Conservation (phyloP, 1,140 invertebrate genomes). For the Contarinia nasturtii region DNA sequence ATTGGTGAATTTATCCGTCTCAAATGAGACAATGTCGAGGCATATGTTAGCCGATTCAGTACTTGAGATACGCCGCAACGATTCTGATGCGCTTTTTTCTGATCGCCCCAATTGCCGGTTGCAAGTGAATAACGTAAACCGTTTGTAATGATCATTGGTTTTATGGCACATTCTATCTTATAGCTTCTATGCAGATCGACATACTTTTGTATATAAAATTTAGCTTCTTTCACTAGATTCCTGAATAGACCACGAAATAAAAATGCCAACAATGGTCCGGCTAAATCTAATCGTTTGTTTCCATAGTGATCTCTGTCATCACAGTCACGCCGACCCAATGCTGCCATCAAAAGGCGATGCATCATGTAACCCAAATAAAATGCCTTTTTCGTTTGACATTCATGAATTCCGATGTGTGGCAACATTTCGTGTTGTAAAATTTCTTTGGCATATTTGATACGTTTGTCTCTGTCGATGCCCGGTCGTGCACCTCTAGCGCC, state of each 20-base stretch:
- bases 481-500: slow-evolving; percentile 88
- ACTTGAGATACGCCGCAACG: slow-evolving; percentile 84
- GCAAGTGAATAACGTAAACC: slow-evolving; percentile 92
- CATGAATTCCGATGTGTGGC: slow-evolving; percentile 95
- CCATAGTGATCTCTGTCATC: slow-evolving; percentile 99
- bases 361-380: slow-evolving; percentile 99
- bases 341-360: slow-evolving; percentile 79
- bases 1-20: slow-evolving; percentile 89
- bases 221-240: slow-evolving; percentile 86
- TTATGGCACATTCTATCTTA: slow-evolving; percentile 91
- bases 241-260: slow-evolving; percentile 87
- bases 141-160: slow-evolving; percentile 94
- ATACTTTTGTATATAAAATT: slow-evolving; percentile 96
- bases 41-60: slow-evolving; percentile 84
- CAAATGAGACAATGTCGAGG: slow-evolving; percentile 87
- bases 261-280: slow-evolving; percentile 89
- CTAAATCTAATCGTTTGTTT: slow-evolving; percentile 93
- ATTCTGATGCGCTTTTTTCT: slow-evolving; percentile 98
- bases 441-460: slow-evolving; percentile 97
- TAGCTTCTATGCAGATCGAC: slow-evolving; percentile 97
- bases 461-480: slow-evolving; percentile 94
- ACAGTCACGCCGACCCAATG: slow-evolving; percentile 87
- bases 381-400: slow-evolving; percentile 98
- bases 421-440: slow-evolving; percentile 99
- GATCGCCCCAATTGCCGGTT: slow-evolving; percentile 99